phyloP scores from a whole-genome alignment of 1,140 invertebrate genomes.

The Triops cancriformis region DNA sequence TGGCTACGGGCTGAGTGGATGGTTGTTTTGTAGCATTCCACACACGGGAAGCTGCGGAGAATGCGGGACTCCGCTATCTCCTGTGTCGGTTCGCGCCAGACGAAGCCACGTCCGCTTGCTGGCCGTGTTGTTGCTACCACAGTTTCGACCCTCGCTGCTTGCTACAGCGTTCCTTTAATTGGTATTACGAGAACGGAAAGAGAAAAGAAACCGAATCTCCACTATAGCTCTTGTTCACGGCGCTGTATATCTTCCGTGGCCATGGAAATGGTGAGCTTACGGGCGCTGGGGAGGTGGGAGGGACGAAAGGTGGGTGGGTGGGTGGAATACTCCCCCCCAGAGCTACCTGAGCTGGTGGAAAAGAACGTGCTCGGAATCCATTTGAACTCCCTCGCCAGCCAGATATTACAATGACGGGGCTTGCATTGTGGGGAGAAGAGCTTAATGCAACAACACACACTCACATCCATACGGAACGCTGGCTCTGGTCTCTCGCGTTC shows the following conservation, averaged over 20 bases:
- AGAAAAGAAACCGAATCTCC: too few species aligned
- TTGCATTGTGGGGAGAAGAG: not conserved
- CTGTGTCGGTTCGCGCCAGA: not conserved
- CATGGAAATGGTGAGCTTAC: not conserved
- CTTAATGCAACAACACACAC: not conserved
- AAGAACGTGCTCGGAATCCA: not conserved
- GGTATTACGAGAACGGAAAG: too few species aligned
- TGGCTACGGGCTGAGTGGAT: too few species aligned
- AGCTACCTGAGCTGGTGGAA: conserved; percentile 1
- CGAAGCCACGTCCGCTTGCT: conserved; percentile 1
- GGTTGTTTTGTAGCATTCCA: too few species aligned
- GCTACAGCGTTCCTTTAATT: too few species aligned
- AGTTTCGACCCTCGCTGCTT: too few species aligned
- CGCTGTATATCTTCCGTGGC: conserved; percentile 9
- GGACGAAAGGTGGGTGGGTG: not conserved
- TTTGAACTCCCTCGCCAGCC: not conserved
- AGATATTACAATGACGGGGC: not conserved
- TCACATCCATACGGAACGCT: not conserved
- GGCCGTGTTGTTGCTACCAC: not conserved
- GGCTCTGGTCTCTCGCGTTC: too few species aligned
- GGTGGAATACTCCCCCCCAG: not conserved
- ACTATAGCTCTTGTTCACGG: not conserved
- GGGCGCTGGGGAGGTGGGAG: too few species aligned
- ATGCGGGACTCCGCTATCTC: conserved; percentile 2
- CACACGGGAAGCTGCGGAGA: conserved; percentile 5